A percentile compares a stretch with the other conserved stretches of the same genome.
Conservation (phyloP, 2,888 invertebrate genomes). For the Apotomis betuletana region DNA sequence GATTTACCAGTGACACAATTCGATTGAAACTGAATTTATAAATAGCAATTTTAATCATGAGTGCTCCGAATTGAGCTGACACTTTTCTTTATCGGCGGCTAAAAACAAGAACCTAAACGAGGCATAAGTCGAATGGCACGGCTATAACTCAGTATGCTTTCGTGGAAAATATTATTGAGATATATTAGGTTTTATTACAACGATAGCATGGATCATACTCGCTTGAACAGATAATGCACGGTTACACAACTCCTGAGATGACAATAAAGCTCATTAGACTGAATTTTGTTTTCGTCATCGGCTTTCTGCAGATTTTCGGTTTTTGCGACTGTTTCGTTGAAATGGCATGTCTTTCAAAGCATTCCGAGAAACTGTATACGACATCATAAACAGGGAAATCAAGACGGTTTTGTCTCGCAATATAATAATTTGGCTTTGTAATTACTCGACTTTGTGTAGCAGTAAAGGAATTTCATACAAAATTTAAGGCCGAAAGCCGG, state of each 20-base stretch:
- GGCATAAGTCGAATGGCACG: conserved; percentile 58
- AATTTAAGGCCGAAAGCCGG: no score
- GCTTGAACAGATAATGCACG: conserved; percentile 46
- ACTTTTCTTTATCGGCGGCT: no score
- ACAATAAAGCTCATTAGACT: conserved; percentile 35
- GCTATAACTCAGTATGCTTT: conserved; percentile 65
- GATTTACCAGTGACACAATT: no score
- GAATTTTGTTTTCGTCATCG: conserved; percentile 26
- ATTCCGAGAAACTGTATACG: background rate
- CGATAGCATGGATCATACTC: conserved; percentile 55
- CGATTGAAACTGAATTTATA: no score
- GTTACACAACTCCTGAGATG: conserved; percentile 44
- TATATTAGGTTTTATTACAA: conserved; percentile 55
- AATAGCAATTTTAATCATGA: no score
- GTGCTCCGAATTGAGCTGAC: no score
- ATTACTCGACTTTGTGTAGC: no score
- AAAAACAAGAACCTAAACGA: conserved; percentile 49
- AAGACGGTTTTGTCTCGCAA: background rate
- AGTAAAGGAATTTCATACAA: no score
- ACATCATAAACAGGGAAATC: background rate
- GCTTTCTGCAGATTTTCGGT: conserved; percentile 22
- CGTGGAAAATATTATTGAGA: conserved; percentile 54
- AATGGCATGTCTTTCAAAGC: background rate
- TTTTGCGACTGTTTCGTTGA: conserved; percentile 5
- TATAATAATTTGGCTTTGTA: no score